phyloP scores from a whole-genome alignment of 1,140 invertebrate species.

The Batillaria attramentaria region DNA sequence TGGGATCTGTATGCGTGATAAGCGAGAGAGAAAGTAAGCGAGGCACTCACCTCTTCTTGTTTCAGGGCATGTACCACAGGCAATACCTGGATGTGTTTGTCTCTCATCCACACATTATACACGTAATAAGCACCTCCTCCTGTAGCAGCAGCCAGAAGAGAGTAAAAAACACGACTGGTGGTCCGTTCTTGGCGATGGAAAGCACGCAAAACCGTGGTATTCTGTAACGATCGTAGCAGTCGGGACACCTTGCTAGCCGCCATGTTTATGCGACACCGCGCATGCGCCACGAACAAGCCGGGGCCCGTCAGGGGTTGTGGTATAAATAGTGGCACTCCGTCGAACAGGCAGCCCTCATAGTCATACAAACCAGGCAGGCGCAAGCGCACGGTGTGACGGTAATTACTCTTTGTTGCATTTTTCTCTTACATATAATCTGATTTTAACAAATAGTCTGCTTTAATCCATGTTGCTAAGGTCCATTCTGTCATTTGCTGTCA shows the following conservation, averaged over 20 bases:
- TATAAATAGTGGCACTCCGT: neutral
- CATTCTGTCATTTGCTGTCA: no score
- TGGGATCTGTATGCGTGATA: no score
- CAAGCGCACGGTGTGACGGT: no score
- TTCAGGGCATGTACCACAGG: neutral
- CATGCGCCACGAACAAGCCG: slow-evolving; percentile 10
- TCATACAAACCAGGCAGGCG: neutral
- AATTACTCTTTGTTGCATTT: neutral
- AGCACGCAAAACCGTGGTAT: neutral
- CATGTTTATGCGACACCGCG: slow-evolving; percentile 7
- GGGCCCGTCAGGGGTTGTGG: neutral
- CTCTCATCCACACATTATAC: neutral
- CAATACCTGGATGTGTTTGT: neutral
- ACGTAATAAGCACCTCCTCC: slow-evolving; percentile 10
- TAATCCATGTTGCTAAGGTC: no score
- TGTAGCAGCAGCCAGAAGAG: slow-evolving; percentile 13
- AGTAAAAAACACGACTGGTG: neutral
- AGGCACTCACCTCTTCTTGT: no score
- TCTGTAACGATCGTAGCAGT: neutral
- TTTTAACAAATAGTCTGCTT: no score
- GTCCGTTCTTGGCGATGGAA: neutral
- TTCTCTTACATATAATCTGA: no score
- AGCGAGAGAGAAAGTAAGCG: no score
- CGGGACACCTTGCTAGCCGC: neutral
- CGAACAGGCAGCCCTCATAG: neutral